Conservation (phyloP, 2,797 vertebrate species). For the Nannoperca obscura region DNA sequence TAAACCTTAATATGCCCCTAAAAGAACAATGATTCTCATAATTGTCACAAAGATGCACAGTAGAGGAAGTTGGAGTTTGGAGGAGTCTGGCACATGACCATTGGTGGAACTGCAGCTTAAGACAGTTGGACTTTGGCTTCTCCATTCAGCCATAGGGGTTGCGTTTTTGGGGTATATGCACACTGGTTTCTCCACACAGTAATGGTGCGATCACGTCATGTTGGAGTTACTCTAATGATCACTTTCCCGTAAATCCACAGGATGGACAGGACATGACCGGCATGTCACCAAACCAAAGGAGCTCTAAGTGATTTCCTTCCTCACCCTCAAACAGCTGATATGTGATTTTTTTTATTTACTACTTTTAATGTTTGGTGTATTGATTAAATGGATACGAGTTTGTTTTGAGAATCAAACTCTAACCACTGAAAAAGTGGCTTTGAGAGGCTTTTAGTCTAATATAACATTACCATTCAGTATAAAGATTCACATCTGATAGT, state of each 20-base stretch:
- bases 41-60: neutral
- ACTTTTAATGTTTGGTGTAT: neutral
- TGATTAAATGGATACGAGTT: neutral
- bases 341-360: neutral
- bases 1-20: neutral
- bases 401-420: neutral
- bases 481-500: neutral
- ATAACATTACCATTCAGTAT: neutral
- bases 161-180: neutral
- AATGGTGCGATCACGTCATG: neutral
- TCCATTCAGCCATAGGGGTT: neutral
- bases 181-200: neutral
- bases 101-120: conserved; percentile 5
- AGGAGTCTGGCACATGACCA: neutral
- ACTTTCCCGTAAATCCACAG: neutral
- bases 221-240: neutral
- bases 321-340: neutral
- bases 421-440: neutral
- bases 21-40: neutral
- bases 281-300: neutral
- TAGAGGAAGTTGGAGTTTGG: neutral
- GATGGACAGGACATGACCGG: too few relatives aligned
- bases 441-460: neutral
- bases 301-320: neutral
- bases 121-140: neutral